These are phyloP conservation scores for Oceanodroma leucorhoa DNA, from an alignment of 2,797 vertebrate genomes.

Conservation along the genomic window DNA sequence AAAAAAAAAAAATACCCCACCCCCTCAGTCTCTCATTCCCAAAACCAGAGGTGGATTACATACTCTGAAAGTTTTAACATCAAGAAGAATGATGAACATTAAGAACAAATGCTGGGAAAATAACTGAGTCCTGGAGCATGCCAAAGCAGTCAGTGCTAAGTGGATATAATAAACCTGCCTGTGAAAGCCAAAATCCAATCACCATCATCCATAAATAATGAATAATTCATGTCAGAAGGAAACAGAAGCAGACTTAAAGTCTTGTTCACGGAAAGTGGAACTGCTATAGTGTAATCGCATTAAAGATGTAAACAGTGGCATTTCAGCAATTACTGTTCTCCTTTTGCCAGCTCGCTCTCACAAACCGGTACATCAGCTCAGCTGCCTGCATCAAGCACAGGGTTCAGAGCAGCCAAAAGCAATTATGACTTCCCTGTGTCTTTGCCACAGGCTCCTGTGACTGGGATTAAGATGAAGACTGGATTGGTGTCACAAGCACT, in stretches of 20 bases:
- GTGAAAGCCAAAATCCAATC: constrained; percentile 43
- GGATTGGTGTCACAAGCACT: not conserved
- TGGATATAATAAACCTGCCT: constrained; percentile 38
- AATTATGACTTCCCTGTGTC: not conserved
- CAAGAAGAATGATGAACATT: not conserved
- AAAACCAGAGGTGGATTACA: not conserved
- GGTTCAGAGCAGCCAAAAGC: not conserved
- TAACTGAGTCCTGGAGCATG: not conserved
- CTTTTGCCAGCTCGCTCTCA: not conserved
- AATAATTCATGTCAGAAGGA: constrained; percentile 41
- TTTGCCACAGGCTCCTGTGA: not conserved
- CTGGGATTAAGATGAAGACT: not conserved
- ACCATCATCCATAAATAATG: constrained; percentile 30
- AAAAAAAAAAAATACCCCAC: not conserved
- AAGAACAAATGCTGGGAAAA: constrained; percentile 17
- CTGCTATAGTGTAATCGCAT: constrained; percentile 11
- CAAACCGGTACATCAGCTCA: not conserved
- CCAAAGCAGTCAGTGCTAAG: constrained; percentile 43
- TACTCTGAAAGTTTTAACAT: not conserved
- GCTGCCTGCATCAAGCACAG: not conserved
- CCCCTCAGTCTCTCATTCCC: not conserved
- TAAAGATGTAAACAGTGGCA: constrained; percentile 31
- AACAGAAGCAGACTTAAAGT: constrained; percentile 9
- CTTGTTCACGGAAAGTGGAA: constrained; percentile 40
- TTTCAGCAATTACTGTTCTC: constrained; percentile 9